Conservation (phyloP, 2,113 vertebrate genomes). For the Albula glossodonta region DNA sequence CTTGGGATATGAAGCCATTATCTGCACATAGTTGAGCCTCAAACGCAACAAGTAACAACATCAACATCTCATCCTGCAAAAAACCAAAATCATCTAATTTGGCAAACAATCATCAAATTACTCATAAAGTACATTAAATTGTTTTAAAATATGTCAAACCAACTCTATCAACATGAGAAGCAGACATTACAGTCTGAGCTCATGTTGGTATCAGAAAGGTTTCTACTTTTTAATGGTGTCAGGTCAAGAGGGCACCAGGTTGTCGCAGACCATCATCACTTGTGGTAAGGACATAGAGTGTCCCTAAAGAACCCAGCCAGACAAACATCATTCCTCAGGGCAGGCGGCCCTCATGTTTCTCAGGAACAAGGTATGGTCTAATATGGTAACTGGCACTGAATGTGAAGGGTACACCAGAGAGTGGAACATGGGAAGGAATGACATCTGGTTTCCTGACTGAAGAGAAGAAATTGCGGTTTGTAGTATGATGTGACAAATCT, state of each 20-base stretch:
- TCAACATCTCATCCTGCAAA: too few species aligned
- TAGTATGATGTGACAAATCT: slow-evolving; percentile 12
- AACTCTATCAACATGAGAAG: too few species aligned
- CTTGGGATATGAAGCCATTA: too few species aligned
- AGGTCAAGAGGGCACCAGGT: background rate
- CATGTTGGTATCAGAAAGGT: too few species aligned
- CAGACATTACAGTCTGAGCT: too few species aligned
- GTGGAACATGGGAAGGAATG: slow-evolving; percentile 17
- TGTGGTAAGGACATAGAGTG: background rate
- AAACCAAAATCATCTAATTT: too few species aligned
- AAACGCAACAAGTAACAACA: too few species aligned
- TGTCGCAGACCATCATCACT: background rate
- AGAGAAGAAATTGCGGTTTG: slow-evolving; percentile 23
- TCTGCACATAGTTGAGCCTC: too few species aligned
- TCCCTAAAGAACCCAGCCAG: background rate
- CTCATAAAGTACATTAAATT: too few species aligned
- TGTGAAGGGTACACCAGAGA: background rate
- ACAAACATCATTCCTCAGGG: background rate
- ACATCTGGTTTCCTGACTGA: slow-evolving; percentile 13
- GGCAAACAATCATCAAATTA: too few species aligned
- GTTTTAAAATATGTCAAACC: too few species aligned
- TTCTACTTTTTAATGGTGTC: background rate
- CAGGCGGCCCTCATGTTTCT: background rate
- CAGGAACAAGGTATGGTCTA: background rate
- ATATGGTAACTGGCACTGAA: background rate